Percentiles rank a stretch among this genome's conserved stretches.
These are phyloP conservation scores for Thomomys bottae DNA, from an alignment of 2,113 vertebrate genomes.

Conservation along the genomic window DNA sequence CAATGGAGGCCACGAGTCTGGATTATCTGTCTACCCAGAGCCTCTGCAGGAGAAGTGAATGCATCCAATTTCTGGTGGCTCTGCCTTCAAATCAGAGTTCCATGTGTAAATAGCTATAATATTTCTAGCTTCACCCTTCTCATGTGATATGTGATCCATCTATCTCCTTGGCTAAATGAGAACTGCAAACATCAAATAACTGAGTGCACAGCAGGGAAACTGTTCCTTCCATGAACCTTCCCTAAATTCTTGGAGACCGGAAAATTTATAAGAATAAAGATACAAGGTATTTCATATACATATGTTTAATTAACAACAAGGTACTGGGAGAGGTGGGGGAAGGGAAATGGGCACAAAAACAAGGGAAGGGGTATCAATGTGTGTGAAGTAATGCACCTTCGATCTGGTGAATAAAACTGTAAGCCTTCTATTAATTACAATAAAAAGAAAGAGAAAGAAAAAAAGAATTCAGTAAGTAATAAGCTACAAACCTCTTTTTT, in stretches of 20 bases:
- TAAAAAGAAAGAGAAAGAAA: too few species aligned
- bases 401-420: too few species aligned
- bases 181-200: neutral
- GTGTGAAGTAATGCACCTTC: too few species aligned
- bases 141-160: neutral
- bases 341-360: too few species aligned
- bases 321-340: too few species aligned
- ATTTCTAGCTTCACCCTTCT: neutral
- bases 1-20: neutral
- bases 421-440: too few species aligned
- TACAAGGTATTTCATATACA: neutral
- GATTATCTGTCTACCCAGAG: accelerated
- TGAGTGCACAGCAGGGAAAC: neutral
- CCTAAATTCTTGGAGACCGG: too few species aligned
- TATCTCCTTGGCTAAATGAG: neutral
- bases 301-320: neutral
- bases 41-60: too few species aligned
- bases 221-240: too few species aligned
- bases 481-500: neutral
- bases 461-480: neutral
- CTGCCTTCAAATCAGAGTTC: neutral
- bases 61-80: neutral
- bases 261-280: too few species aligned
- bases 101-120: neutral
- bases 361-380: too few species aligned